phyloP scores from a whole-genome alignment of 2,113 vertebrate species.

The Clarias batrachus region DNA sequence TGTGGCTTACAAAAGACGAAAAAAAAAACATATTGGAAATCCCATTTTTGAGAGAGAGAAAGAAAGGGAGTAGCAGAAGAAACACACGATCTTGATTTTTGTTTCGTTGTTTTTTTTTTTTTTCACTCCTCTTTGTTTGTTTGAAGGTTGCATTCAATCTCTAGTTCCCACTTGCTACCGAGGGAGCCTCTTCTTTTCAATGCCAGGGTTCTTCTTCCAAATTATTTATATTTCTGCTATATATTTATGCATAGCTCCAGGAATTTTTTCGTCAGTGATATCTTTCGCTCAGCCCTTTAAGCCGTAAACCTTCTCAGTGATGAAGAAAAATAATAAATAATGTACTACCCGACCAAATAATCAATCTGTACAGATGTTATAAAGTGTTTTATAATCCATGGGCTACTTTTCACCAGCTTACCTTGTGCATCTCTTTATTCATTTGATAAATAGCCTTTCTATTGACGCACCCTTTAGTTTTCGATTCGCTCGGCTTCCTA shows the following conservation, averaged over 20 bases:
- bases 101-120: background rate
- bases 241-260: too few relatives aligned
- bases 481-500: background rate
- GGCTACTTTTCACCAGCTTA: background rate
- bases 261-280: background rate
- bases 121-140: background rate
- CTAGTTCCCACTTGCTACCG: background rate
- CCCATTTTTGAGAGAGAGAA: background rate
- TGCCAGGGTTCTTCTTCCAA: background rate
- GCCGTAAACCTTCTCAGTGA: background rate
- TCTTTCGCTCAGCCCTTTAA: background rate
- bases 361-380: background rate
- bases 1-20: background rate
- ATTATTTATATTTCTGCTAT: background rate
- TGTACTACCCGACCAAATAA: background rate
- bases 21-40: too few relatives aligned
- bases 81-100: background rate
- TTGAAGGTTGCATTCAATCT: background rate
- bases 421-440: background rate
- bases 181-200: constrained; percentile 4
- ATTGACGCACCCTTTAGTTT: background rate
- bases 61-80: background rate
- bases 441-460: background rate
- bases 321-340: background rate
- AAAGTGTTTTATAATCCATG: background rate